Conservation (phyloP, 2,888 invertebrate genomes). For the Acrobasis consociella region DNA sequence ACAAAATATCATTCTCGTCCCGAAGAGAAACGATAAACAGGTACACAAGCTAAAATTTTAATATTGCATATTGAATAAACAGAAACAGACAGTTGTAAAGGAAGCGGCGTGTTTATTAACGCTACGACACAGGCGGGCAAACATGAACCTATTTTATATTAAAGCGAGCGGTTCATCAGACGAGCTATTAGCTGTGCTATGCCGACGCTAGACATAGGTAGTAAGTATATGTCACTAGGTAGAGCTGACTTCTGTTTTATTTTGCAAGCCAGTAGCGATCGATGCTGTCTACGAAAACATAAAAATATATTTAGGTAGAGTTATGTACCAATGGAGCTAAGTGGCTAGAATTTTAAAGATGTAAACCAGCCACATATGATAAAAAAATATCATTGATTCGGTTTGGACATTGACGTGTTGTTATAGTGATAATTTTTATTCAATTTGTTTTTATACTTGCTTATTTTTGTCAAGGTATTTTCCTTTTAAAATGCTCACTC, state of each 20-base stretch:
- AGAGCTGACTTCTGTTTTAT: conserved; percentile 30
- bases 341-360: no score
- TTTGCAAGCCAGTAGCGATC: background rate
- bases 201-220: conserved; percentile 35
- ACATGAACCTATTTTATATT: conserved; percentile 74
- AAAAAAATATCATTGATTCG: no score
- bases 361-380: no score
- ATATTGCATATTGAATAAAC: conserved; percentile 49
- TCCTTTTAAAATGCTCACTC: no score
- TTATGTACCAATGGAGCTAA: no score
- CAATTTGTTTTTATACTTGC: no score
- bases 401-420: no score
- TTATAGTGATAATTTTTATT: no score
- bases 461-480: no score
- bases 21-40: background rate
- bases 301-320: no score
- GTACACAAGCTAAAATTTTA: conserved; percentile 30
- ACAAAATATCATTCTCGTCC: background rate
- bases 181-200: conserved; percentile 54
- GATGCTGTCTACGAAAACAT: no score
- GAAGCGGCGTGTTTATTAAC: conserved; percentile 68
- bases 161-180: conserved; percentile 66
- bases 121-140: conserved; percentile 66
- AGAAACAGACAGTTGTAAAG: conserved; percentile 53
- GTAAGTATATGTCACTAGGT: conserved; percentile 29